Evolutionary conservation across 1,140 invertebrate species (phyloP), one percentile per base, ranked within the genome.

Genomic region (Anagrus nilaparvatae): DNA sequence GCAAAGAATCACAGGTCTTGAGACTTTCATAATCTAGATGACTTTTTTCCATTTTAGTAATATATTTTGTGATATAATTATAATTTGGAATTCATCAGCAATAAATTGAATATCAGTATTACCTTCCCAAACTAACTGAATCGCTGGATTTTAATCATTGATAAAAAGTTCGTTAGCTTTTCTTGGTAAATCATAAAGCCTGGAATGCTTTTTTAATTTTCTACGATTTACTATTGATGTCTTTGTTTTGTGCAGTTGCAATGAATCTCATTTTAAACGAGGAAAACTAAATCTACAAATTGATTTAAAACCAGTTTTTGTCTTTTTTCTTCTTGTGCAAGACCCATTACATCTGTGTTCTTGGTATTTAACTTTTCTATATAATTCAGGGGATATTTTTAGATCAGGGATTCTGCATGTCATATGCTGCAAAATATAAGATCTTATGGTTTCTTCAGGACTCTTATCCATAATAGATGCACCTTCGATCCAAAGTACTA

Each of bases 61-160:
- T 17, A 40, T 55, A 58, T 29, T 52, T 53, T 3, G 51, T 60
- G 13, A 49, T 35, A 46, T 63, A 61, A 36, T 55, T 13, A 64
- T 43, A n/a, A 61, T 17, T 13, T 49, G 41, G 18, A 53, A 54
- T 50, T 57, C 54, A 48, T 60, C 56, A 2, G 56, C 55, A 33
- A 63, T 44, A 52, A 49, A 60, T 50, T 60, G 58, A 17, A 61
- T 55, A 39, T 63, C 59, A 43, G 52, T 60, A 44, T 61, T 61
- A 7, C 56, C 60, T 46, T 59, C 49, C 55, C 55, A 59, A 21
- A 45, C 53, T 3, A 49, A 18, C 4, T 60, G 29, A 19, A 61
- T 42, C 12, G 49, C 44, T 27, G 58, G 55, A 51, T 61, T 61
- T 42, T 60, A 62, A 50, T 62, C 60, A 49, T 63, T 61, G 17